Percentiles rank a stretch among this genome's conserved stretches.
Evolutionary conservation across 2,797 vertebrate genomes (phyloP).

Genomic region (Crypturellus tataupa): DNA sequence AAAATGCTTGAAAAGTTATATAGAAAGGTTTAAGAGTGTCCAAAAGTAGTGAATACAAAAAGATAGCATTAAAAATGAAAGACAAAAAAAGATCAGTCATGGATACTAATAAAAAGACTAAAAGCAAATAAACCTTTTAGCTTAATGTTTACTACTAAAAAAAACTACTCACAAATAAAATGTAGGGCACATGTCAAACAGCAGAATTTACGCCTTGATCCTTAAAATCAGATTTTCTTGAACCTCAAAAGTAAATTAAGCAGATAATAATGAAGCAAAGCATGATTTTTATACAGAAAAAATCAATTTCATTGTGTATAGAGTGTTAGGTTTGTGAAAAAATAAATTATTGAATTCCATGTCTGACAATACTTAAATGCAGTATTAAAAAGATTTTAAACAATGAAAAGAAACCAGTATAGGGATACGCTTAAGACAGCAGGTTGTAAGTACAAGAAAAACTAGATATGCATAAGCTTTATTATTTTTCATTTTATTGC

Average conservation of each 20-base stretch:
- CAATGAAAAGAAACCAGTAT: background rate
- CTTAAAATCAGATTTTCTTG: background rate
- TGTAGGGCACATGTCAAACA: background rate
- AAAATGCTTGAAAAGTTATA: background rate
- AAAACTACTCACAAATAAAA: background rate
- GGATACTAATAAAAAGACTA: conserved; percentile 11
- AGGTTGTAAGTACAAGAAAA: background rate
- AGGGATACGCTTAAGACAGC: background rate
- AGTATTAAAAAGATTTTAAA: background rate
- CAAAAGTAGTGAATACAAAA: background rate
- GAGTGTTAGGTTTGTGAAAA: background rate
- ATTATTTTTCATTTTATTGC: background rate
- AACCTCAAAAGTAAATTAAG: background rate
- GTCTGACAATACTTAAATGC: background rate
- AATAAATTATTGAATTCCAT: background rate
- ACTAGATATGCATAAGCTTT: background rate
- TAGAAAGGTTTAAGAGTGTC: background rate
- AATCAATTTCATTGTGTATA: background rate
- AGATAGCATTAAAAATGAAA: background rate
- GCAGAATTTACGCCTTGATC: background rate
- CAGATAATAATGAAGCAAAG: background rate
- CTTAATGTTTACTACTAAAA: background rate
- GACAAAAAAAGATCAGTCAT: background rate
- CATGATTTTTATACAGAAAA: background rate
- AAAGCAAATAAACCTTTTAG: conserved; percentile 5